These are phyloP conservation scores for Eriosoma lanigerum DNA, from an alignment of 1,140 invertebrate species.

Conservation along the genomic window DNA sequence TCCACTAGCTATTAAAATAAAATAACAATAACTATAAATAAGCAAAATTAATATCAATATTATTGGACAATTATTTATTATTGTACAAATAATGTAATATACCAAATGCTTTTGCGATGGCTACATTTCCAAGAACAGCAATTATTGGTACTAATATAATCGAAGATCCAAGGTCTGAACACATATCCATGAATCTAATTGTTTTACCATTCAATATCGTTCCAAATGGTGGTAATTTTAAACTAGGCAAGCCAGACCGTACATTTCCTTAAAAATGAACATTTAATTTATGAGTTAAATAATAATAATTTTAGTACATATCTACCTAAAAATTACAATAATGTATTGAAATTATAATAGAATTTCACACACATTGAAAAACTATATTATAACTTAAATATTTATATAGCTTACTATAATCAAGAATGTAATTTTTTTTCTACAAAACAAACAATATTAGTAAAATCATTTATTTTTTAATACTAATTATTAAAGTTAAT, in stretches of 20 bases:
- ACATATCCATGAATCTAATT: slow-evolving; percentile 67
- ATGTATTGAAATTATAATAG: too few relatives aligned
- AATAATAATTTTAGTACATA: background rate
- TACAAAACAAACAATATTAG: too few relatives aligned
- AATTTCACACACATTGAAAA: too few relatives aligned
- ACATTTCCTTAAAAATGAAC: slow-evolving; percentile 63
- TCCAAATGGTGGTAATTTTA: slow-evolving; percentile 68
- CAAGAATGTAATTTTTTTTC: too few relatives aligned
- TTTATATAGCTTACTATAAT: too few relatives aligned
- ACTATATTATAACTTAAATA: too few relatives aligned
- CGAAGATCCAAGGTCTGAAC: slow-evolving; percentile 67
- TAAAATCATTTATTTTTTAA: too few relatives aligned
- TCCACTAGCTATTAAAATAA: slow-evolving; percentile 65
- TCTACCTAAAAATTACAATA: too few relatives aligned
- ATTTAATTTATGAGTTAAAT: background rate
- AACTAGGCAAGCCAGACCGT: slow-evolving; percentile 66
- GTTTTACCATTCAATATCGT: slow-evolving; percentile 65
- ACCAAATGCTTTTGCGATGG: slow-evolving; percentile 86
- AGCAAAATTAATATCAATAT: too few relatives aligned
- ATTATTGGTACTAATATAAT: slow-evolving; percentile 76
- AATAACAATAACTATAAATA: background rate
- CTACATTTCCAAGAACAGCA: slow-evolving; percentile 80
- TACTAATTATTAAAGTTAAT: too few relatives aligned
- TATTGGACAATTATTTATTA: too few relatives aligned
- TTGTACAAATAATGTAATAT: slow-evolving; percentile 57